These are phyloP conservation scores for Amphibalanus amphitrite DNA, from an alignment of 1,140 invertebrate species.

Conservation along the genomic window DNA sequence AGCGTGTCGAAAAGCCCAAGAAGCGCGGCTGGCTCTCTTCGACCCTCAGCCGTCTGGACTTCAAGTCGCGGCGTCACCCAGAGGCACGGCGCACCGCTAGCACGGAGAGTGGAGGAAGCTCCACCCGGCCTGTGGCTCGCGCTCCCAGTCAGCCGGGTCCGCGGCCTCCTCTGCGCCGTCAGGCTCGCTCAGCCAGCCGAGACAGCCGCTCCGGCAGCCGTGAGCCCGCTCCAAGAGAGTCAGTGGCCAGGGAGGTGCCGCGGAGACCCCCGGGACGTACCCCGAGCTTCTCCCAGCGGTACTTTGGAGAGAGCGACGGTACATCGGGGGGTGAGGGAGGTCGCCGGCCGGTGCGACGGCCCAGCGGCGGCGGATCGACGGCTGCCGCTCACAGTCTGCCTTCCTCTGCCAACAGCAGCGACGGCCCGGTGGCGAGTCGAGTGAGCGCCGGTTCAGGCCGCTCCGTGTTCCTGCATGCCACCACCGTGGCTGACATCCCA, in stretches of 20 bases:
- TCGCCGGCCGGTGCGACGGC: background rate
- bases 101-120: background rate
- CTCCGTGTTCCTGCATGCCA: slow-evolving; percentile 22
- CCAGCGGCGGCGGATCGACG: background rate
- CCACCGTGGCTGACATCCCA: slow-evolving; percentile 22
- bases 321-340: background rate
- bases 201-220: background rate
- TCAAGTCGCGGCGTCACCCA: background rate
- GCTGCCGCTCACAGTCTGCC: background rate
- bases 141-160: background rate
- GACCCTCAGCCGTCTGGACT: background rate
- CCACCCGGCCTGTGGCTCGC: background rate
- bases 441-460: slow-evolving; percentile 12
- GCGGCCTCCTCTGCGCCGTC: too few species aligned
- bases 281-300: slow-evolving; percentile 14
- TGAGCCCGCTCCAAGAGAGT: background rate
- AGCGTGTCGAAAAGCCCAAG: background rate
- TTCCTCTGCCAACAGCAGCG: slow-evolving; percentile 17
- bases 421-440: slow-evolving; percentile 16
- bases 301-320: slow-evolving; percentile 17
- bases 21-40: background rate
- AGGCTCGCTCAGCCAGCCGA: background rate
- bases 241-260: too few species aligned
- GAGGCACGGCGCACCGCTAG: background rate
- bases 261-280: background rate